Percentiles rank a stretch among this genome's conserved stretches.
Evolutionary conservation across 2,888 invertebrate species (phyloP).

Genomic region (Aethes cnicana): DNA sequence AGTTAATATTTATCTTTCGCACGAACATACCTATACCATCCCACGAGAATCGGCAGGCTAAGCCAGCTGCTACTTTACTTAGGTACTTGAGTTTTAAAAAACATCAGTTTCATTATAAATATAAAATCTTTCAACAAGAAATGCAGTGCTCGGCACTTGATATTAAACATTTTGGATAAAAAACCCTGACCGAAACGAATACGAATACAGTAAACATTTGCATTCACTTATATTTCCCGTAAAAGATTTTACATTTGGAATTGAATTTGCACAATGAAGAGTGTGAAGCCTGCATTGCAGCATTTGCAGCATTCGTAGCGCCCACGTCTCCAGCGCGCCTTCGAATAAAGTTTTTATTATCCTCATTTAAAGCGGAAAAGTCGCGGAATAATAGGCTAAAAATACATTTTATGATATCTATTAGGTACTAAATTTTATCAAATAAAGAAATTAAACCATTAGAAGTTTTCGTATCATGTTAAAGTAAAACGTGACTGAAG

Average conservation of each 20-base stretch:
- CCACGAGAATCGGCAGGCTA: not conserved
- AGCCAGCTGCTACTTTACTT: too few relatives aligned
- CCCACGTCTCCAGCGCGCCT: conserved; percentile 53
- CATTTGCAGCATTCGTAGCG: too few relatives aligned
- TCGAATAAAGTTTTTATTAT: conserved; percentile 39
- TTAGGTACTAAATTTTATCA: too few relatives aligned
- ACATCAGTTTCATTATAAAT: too few relatives aligned
- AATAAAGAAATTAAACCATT: conserved; percentile 4
- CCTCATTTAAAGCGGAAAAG: too few relatives aligned
- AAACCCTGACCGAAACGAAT: conserved; percentile 47
- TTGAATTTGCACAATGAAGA: conserved; percentile 59
- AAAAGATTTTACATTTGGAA: conserved; percentile 56
- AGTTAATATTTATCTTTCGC: conserved; percentile 29
- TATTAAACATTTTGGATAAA: too few relatives aligned
- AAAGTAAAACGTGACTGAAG: conserved; percentile 67
- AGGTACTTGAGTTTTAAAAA: too few relatives aligned
- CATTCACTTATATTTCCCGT: conserved; percentile 54
- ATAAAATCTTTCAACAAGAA: not conserved
- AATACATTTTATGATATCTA: not conserved
- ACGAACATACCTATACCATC: conserved; percentile 32
- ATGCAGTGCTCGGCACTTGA: too few relatives aligned
- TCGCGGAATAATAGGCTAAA: too few relatives aligned
- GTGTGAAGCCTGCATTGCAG: conserved; percentile 39
- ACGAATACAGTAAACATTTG: conserved; percentile 55
- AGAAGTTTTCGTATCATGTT: conserved; percentile 35